Conservation (phyloP, 2,113 vertebrate genomes). For the Cyprinus carpio region DNA sequence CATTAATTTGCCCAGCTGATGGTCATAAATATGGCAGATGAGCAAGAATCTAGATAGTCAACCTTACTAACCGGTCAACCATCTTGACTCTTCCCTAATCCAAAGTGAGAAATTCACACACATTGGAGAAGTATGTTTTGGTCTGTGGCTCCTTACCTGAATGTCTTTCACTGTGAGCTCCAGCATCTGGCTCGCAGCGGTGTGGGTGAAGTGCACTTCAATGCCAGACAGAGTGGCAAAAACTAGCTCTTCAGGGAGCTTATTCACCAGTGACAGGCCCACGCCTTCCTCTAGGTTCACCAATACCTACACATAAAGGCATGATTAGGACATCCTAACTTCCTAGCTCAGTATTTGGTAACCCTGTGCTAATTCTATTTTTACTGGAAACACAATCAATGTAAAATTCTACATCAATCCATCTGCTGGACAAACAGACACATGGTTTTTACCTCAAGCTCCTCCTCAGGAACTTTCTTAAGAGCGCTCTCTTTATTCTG, state of each 20-base stretch:
- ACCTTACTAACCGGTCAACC: not conserved
- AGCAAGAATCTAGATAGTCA: not conserved
- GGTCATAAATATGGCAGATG: too few relatives aligned
- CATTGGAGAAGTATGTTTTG: not conserved
- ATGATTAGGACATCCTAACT: not conserved
- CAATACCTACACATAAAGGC: conserved; percentile 76
- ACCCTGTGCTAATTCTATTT: not conserved
- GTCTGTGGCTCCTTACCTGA: conserved; percentile 77
- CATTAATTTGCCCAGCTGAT: too few relatives aligned
- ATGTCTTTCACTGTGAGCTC: conserved; percentile 90
- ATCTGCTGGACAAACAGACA: not conserved
- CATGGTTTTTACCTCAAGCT: conserved; percentile 77
- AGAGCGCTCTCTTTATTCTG: conserved; percentile 72
- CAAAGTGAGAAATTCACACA: not conserved
- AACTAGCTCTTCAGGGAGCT: conserved; percentile 91
- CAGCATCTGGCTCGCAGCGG: conserved; percentile 83
- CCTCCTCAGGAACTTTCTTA: conserved; percentile 74
- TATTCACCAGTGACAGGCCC: conserved; percentile 93
- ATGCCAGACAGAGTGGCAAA: conserved; percentile 88
- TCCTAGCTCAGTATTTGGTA: not conserved
- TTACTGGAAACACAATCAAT: not conserved
- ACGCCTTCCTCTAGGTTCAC: conserved; percentile 91
- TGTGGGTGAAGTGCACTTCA: conserved; percentile 85
- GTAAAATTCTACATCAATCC: not conserved
- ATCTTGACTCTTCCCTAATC: not conserved